Base-by-base conservation (phyloP, 2,797 vertebrate genomes). In the Ctenopoma multispine region DNA sequence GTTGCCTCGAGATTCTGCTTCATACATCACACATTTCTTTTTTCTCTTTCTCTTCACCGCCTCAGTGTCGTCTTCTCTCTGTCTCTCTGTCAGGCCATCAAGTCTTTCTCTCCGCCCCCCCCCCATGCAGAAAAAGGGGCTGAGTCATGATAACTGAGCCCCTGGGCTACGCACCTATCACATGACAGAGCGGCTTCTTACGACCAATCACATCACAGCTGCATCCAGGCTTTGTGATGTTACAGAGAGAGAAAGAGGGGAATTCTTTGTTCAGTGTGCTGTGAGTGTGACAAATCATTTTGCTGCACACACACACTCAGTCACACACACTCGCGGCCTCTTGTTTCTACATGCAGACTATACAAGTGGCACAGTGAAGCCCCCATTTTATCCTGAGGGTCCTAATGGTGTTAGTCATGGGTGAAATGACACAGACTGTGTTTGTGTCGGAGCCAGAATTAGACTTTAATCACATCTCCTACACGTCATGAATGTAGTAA, bases 211-310 rank as follows among this genome's bases (percentile, higher is more conserved):
- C 2, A 0, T 54, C 12, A 5, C 18, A 15, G 63, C 20, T 5
- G 15, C 73, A 20, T 76, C 51, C 13, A 0, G 49, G 10, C 73
- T 80, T 73, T 74, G 69, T 74, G 72, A 72, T 71, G 83, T 71
- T 71, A 41, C 60, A 18, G 13, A 60, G 54, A 71, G 86, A 15
- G 13, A 58, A 48, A 71, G 86, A 78, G 77, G 64, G 75, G 73
- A 46, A 66, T 83, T 75, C 87, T 92, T 91, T 91, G 88, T 92
- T 89, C 81, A 90, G 90, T 79, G 84, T 85, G 87, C 84, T 89
- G 70, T 1, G 21, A 84, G 81, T 82, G 85, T 90, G 85, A 91
- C 86, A 59, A 89, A 92, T 92, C 83, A 77, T 61, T 86, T 81
- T 48, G 58, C 66, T 54, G 6, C 81, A 68, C 79, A 63, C 59